A percentile compares a stretch with the other conserved stretches of the same genome.
These are phyloP conservation scores for Pseudomyrmex pallidus DNA, from an alignment of 1,140 invertebrate species.

Conservation along the genomic window DNA sequence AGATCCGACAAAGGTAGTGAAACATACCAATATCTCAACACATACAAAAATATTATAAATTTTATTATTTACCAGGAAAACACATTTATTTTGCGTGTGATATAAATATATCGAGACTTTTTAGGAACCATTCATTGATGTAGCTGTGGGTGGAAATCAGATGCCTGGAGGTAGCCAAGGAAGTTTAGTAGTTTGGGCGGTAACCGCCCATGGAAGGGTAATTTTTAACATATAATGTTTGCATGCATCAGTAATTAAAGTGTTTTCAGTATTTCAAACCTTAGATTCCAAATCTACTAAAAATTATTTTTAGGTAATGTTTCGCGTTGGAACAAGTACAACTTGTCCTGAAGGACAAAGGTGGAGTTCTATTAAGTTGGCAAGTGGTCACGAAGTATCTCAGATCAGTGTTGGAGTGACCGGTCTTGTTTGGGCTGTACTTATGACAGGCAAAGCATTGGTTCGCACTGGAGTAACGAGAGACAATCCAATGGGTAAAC, in stretches of 20 bases:
- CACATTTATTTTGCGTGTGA: not conserved
- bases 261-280: not conserved
- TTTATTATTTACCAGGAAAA: not conserved
- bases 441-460: conserved; percentile 92
- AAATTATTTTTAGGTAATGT: conserved; percentile 89
- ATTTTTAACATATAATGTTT: conserved; percentile 42
- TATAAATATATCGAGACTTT: conserved; percentile 56
- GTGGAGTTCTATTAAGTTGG: conserved; percentile 92
- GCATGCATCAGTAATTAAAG: not conserved
- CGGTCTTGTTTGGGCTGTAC: conserved; percentile 93
- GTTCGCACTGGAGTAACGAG: conserved; percentile 92
- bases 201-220: conserved; percentile 94
- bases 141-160: conserved; percentile 93
- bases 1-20: conserved; percentile 91
- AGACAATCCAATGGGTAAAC: conserved; percentile 89
- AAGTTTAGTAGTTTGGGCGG: conserved; percentile 94
- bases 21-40: conserved; percentile 15
- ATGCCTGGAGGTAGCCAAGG: conserved; percentile 91
- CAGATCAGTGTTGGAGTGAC: conserved; percentile 93
- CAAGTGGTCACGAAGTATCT: conserved; percentile 91
- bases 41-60: not conserved
- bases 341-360: conserved; percentile 93
- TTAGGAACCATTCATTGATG: conserved; percentile 92
- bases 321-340: conserved; percentile 91
- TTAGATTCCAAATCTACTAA: conserved; percentile 8